These are phyloP conservation scores for Amphipyra tragopoginis DNA, from an alignment of 2,888 invertebrate species.

Conservation along the genomic window DNA sequence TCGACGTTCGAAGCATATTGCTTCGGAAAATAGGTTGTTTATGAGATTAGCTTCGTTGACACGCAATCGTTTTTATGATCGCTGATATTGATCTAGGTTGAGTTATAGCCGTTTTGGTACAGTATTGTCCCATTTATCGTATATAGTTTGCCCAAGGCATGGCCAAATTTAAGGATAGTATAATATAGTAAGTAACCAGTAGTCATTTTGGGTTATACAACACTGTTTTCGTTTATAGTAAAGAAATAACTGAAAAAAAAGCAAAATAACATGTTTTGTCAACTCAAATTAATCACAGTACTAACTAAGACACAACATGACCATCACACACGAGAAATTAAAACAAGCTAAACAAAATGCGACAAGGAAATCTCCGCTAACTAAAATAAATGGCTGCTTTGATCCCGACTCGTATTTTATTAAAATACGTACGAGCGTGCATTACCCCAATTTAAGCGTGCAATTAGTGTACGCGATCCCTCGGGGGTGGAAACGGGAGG, in stretches of 20 bases:
- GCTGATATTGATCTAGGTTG: slow-evolving; percentile 43
- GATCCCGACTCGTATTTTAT: slow-evolving; percentile 85
- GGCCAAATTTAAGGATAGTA: neutral
- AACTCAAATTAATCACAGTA: slow-evolving; percentile 11
- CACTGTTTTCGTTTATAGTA: too few relatives aligned
- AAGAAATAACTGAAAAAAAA: neutral
- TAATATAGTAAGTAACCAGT: too few relatives aligned
- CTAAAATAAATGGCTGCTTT: slow-evolving; percentile 85
- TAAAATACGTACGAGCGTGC: slow-evolving; percentile 84
- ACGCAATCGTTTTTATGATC: slow-evolving; percentile 65
- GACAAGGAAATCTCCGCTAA: slow-evolving; percentile 78
- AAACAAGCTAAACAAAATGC: slow-evolving; percentile 55
- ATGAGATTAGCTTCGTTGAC: slow-evolving; percentile 66
- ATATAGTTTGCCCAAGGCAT: slow-evolving; percentile 6
- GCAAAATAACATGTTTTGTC: neutral
- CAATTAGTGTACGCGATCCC: slow-evolving; percentile 83
- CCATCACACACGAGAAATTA: slow-evolving; percentile 24
- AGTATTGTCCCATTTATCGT: slow-evolving; percentile 27
- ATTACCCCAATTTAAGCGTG: slow-evolving; percentile 87
- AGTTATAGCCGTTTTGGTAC: slow-evolving; percentile 18
- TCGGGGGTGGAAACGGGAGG: slow-evolving; percentile 65
- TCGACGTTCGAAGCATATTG: slow-evolving; percentile 63
- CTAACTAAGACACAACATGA: slow-evolving; percentile 6
- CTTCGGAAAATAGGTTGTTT: slow-evolving; percentile 67
- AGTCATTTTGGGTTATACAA: too few relatives aligned